Evolutionary conservation across 2,113 vertebrate genomes (phyloP), one percentile per base, ranked within the genome.

Genomic region (Benitochromis conjunctus): DNA sequence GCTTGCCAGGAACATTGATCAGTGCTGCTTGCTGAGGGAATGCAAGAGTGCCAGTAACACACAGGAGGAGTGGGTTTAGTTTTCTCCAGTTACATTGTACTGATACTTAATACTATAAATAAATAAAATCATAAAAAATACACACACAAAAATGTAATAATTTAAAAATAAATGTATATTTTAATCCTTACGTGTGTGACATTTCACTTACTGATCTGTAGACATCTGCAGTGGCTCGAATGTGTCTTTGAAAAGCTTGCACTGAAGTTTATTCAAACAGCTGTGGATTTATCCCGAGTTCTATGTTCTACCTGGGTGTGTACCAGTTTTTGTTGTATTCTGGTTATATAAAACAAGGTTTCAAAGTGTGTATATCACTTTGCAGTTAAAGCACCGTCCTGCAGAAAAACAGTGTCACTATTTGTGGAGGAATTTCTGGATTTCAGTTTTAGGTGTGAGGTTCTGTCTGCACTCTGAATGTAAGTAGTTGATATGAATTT

Each of bases 1-100:
- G 74, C 51, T 82, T 86, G 81, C 88, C 82, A 81, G 41, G 79
- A 58, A 74, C 82, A 82, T 86, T 83, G 84, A 94, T 85, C 64
- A 46, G 5, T 83, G 53, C 21, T 3, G 6, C 24, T 66, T 29
- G 66, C 58, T 81, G 24, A 53, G 51, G 56, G 24, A 46, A 81
- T 43, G 41, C 13, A 18, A 64, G 62, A 82, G 60, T 24, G 64
- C 64, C 7, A 7, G 31, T 85, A 54, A 41, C n/a, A 24, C 26
- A 34, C 29, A 60, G 13, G 29, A 34, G 7, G 36, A 29, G 9
- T 29, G 21, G 11, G 54, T 76, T 46, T 77, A 53, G 43, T 56
- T 6, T 43, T 80, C 7, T 26, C 34, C 41, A 69, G 24, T 43
- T 26, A 53, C 21, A 16, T 46, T 71, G 36, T 43, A 21, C 60